phyloP scores from a whole-genome alignment of 2,113 vertebrate species.

The Chitala chitala region DNA sequence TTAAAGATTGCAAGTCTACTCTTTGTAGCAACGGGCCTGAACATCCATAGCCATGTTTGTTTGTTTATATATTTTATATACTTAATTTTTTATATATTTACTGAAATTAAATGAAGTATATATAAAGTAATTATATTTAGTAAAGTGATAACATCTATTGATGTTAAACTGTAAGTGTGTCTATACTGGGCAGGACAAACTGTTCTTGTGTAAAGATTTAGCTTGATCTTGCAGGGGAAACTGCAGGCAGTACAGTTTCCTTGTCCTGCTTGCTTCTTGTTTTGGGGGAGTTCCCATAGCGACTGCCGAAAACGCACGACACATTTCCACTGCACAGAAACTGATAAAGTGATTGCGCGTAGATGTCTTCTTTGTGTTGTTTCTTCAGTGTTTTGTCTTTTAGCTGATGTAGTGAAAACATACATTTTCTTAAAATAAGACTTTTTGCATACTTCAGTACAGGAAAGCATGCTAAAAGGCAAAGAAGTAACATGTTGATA shows the following conservation, averaged over 20 bases:
- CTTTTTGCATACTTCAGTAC: no score
- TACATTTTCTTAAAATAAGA: no score
- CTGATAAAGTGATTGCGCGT: slow-evolving; percentile 21
- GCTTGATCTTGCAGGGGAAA: slow-evolving; percentile 45
- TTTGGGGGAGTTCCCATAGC: slow-evolving; percentile 46
- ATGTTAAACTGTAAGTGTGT: slow-evolving; percentile 20
- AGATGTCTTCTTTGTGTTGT: neutral
- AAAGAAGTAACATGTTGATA: neutral
- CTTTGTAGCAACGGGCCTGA: neutral
- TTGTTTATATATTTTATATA: slow-evolving; percentile 36
- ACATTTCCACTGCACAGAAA: slow-evolving; percentile 27
- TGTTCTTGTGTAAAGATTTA: neutral
- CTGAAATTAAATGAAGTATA: no score
- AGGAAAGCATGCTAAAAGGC: neutral
- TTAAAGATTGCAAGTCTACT: neutral
- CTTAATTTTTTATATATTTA: slow-evolving; percentile 26
- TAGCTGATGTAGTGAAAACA: neutral
- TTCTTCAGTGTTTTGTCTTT: slow-evolving; percentile 20
- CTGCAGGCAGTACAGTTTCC: slow-evolving; percentile 44
- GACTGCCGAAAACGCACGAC: slow-evolving; percentile 17
- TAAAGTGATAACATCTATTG: no score
- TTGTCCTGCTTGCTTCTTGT: slow-evolving; percentile 37
- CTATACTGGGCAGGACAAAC: neutral
- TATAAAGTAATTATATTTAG: slow-evolving; percentile 42
- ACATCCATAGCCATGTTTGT: slow-evolving; percentile 27